Percentiles rank a stretch among this genome's conserved stretches.
phyloP scores from a whole-genome alignment of 2,797 vertebrate genomes.

The Pygocentrus nattereri region DNA sequence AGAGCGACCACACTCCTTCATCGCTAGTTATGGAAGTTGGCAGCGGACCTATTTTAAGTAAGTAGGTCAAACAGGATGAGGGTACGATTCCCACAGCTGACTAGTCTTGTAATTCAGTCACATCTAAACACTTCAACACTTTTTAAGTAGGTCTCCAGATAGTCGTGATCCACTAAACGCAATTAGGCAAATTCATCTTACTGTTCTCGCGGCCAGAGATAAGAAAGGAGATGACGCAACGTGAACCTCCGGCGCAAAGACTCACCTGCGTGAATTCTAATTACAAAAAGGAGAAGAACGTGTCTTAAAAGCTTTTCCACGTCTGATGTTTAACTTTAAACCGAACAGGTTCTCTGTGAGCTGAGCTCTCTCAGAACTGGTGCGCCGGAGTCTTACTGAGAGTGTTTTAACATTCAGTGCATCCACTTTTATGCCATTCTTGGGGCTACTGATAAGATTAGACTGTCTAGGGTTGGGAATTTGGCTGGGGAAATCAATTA shows the following conservation, averaged over 20 bases:
- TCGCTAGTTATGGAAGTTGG: constrained; percentile 62
- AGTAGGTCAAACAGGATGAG: constrained; percentile 65
- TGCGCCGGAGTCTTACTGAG: no score
- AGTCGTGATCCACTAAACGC: constrained; percentile 50
- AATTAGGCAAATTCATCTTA: constrained; percentile 57
- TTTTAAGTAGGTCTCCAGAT: constrained; percentile 55
- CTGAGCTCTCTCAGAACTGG: no score
- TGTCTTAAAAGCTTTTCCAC: neutral
- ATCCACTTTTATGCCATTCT: no score
- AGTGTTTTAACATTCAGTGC: no score
- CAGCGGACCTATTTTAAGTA: constrained; percentile 67
- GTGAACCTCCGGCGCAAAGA: neutral
- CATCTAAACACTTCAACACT: constrained; percentile 60
- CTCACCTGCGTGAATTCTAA: neutral
- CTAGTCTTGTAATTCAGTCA: constrained; percentile 62
- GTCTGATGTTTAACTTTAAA: neutral
- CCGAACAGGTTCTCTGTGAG: no score
- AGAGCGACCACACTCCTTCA: constrained; percentile 44
- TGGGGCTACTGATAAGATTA: no score
- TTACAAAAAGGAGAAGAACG: neutral
- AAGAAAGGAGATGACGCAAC: constrained; percentile 27
- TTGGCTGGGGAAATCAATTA: no score
- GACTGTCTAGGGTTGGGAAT: no score
- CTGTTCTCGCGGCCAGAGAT: constrained; percentile 30
- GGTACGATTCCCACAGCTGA: constrained; percentile 56